Conservation (phyloP, 2,888 invertebrate genomes). For the Alloscopus bannaensis region DNA sequence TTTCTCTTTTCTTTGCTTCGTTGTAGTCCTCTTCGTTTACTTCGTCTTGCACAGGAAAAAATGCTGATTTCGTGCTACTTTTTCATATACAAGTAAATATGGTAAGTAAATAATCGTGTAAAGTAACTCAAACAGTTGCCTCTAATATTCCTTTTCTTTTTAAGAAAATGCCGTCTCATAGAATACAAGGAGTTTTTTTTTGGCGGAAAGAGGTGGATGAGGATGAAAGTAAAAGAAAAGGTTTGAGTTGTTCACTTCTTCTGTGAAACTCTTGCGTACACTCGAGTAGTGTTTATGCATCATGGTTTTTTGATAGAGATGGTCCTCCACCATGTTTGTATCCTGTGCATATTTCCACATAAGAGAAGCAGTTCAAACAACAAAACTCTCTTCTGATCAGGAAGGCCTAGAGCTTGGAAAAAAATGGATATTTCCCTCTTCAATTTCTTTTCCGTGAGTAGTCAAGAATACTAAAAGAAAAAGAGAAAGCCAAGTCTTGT, state of each 20-base stretch:
- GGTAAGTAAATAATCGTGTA: slow-evolving; percentile 56
- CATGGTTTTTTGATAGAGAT: too few relatives aligned
- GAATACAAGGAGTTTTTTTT: too few relatives aligned
- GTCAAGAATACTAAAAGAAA: too few relatives aligned
- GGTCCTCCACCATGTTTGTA: too few relatives aligned
- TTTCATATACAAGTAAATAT: slow-evolving; percentile 32
- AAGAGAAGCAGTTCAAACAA: neutral
- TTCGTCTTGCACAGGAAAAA: neutral
- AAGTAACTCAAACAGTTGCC: slow-evolving; percentile 13
- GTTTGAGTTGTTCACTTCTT: slow-evolving; percentile 6
- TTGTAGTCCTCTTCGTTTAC: neutral
- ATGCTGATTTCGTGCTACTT: slow-evolving; percentile 6
- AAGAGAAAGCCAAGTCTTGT: too few relatives aligned
- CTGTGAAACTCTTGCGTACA: neutral
- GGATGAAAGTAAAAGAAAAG: neutral
- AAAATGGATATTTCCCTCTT: neutral
- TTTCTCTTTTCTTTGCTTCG: too few relatives aligned
- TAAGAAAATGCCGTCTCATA: too few relatives aligned
- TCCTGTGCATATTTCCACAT: too few relatives aligned
- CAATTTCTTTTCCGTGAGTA: slow-evolving; percentile 4
- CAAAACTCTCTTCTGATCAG: slow-evolving; percentile 10
- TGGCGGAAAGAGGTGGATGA: neutral
- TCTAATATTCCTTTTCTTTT: too few relatives aligned
- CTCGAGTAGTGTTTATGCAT: neutral
- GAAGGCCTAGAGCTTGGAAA: slow-evolving; percentile 1